phyloP scores from a whole-genome alignment of 2,888 invertebrate species.

The Nudaria mundana region DNA sequence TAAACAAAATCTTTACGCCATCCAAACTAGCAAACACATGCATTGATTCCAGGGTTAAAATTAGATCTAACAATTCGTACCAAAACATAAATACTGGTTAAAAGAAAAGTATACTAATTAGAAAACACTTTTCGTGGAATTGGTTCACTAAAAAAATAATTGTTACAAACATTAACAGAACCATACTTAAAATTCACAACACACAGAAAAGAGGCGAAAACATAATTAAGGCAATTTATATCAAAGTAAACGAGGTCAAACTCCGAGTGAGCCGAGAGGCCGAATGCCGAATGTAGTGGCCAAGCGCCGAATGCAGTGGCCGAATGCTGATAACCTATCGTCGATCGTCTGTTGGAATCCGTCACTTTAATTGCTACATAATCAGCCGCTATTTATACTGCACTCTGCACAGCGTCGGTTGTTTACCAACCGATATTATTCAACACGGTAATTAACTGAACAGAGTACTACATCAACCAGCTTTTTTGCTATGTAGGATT shows the following conservation, averaged over 20 bases:
- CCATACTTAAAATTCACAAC: slow-evolving; percentile 4
- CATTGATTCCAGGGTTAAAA: too few relatives aligned
- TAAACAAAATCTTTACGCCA: too few relatives aligned
- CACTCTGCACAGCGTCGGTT: slow-evolving; percentile 16
- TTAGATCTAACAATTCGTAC: too few relatives aligned
- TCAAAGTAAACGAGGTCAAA: slow-evolving; percentile 9
- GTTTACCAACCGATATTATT: slow-evolving; percentile 23
- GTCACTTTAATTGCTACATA: slow-evolving; percentile 51
- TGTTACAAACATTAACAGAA: neutral
- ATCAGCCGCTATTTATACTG: slow-evolving; percentile 49
- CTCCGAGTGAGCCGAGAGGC: too few relatives aligned
- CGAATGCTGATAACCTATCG: slow-evolving; percentile 13
- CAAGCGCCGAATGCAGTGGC: slow-evolving; percentile 27
- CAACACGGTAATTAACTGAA: slow-evolving; percentile 25
- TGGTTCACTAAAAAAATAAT: too few relatives aligned
- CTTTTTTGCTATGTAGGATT: slow-evolving; percentile 7
- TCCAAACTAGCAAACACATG: too few relatives aligned
- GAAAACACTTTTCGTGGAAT: too few relatives aligned
- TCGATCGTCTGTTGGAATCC: slow-evolving; percentile 40
- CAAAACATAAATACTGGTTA: too few relatives aligned
- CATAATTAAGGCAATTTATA: slow-evolving; percentile 39
- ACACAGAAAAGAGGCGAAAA: slow-evolving; percentile 19
- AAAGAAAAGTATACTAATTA: too few relatives aligned
- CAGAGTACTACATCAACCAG: slow-evolving; percentile 8
- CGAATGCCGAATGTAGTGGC: slow-evolving; percentile 23